Conservation (phyloP, 1,140 invertebrate species). For the Centruroides vittatus region DNA sequence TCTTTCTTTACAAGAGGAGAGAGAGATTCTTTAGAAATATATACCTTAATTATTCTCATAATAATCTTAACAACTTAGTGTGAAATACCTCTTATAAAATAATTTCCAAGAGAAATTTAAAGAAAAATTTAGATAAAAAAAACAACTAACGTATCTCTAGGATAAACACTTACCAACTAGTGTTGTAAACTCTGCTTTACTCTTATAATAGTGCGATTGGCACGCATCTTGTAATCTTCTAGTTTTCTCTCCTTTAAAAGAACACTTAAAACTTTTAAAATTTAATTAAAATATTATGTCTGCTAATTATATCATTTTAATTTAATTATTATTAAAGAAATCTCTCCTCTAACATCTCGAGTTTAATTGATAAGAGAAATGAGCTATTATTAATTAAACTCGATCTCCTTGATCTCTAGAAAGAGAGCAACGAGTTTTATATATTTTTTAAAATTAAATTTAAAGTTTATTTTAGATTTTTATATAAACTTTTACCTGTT, state of each 20-base stretch:
- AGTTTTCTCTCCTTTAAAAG: slow-evolving; percentile 12
- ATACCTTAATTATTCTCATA: too few species aligned
- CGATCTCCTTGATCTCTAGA: too few species aligned
- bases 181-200: slow-evolving; percentile 18
- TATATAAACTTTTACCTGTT: slow-evolving; percentile 10
- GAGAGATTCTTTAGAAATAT: too few species aligned
- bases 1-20: too few species aligned
- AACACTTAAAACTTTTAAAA: background rate
- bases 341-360: too few species aligned
- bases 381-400: too few species aligned
- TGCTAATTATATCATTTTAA: background rate
- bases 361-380: too few species aligned
- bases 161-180: slow-evolving; percentile 18
- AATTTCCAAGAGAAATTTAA: too few species aligned
- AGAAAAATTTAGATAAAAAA: too few species aligned
- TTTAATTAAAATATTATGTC: background rate
- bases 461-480: background rate
- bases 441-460: background rate
- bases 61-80: too few species aligned
- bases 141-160: too few species aligned
- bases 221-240: slow-evolving; percentile 14
- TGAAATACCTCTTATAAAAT: too few species aligned
- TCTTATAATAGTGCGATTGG: slow-evolving; percentile 12
- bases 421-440: background rate
- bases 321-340: background rate